Conservation (phyloP, 2,888 invertebrate genomes). For the Luperina testacea region DNA sequence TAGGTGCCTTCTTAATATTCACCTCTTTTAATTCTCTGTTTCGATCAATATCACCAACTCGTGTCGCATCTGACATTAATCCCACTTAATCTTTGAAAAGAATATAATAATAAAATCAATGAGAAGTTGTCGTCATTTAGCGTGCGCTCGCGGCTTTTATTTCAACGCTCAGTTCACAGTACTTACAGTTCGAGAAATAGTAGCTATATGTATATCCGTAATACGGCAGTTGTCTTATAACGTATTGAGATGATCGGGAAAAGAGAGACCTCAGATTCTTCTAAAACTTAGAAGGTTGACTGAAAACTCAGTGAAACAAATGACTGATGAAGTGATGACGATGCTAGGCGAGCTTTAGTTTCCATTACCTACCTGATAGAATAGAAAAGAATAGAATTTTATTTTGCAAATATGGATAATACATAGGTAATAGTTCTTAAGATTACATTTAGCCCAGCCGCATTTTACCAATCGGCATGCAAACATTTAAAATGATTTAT, state of each 20-base stretch:
- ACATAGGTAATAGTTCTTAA: too few relatives aligned
- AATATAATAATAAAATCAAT: slow-evolving; percentile 67
- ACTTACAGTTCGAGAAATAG: slow-evolving; percentile 31
- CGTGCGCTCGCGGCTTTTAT: slow-evolving; percentile 58
- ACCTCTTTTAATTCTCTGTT: too few relatives aligned
- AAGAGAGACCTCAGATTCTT: not conserved
- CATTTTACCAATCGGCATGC: too few relatives aligned
- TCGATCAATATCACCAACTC: slow-evolving; percentile 28
- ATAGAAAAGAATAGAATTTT: too few relatives aligned
- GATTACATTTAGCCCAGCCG: too few relatives aligned
- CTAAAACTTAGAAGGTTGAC: not conserved
- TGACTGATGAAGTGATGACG: not conserved
- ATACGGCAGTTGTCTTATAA: slow-evolving; percentile 8
- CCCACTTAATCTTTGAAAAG: slow-evolving; percentile 63
- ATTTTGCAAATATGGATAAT: too few relatives aligned
- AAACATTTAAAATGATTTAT: too few relatives aligned
- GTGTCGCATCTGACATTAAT: slow-evolving; percentile 51
- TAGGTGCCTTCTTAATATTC: not conserved
- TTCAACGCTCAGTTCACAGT: slow-evolving; percentile 45
- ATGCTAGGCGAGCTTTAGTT: not conserved
- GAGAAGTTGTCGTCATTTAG: slow-evolving; percentile 63
- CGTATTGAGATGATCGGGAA: not conserved
- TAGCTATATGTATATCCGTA: not conserved
- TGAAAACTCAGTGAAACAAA: not conserved
- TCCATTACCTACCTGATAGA: too few relatives aligned